Conservation (phyloP, 2,113 vertebrate species). For the Ranitomeya variabilis region DNA sequence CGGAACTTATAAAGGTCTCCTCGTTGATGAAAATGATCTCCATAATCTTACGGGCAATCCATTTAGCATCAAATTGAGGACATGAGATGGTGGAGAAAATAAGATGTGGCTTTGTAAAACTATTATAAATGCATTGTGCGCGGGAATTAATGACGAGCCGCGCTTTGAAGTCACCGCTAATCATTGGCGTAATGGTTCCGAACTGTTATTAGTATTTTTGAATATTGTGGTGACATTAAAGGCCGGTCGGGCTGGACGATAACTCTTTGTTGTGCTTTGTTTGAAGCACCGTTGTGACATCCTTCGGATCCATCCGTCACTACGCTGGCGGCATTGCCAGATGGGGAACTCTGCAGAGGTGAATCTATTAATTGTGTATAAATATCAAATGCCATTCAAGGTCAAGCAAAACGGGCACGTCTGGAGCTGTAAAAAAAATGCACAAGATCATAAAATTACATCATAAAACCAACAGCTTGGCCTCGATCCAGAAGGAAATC, state of each 20-base stretch:
- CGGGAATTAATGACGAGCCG: constrained; percentile 1
- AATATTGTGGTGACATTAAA: constrained; percentile 23
- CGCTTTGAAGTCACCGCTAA: background rate
- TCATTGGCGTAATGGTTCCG: constrained; percentile 34
- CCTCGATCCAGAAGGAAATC: constrained; percentile 64
- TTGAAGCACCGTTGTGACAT: constrained; percentile 55
- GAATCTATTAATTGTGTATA: constrained; percentile 60
- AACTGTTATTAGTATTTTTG: background rate
- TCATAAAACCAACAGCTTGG: constrained; percentile 61
- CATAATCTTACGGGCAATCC: constrained; percentile 17
- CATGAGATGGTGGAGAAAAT: background rate
- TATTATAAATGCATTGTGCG: constrained; percentile 22
- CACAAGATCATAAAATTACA: constrained; percentile 67
- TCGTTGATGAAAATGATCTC: constrained; percentile 29
- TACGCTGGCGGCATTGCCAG: constrained; percentile 26
- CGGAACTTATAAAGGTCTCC: background rate
- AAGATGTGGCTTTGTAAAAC: constrained; percentile 33
- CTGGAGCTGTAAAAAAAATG: constrained; percentile 62
- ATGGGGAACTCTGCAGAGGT: constrained; percentile 54
- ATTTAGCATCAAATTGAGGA: constrained; percentile 40
- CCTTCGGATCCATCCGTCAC: constrained; percentile 46
- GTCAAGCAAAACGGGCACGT: constrained; percentile 61
- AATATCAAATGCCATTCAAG: constrained; percentile 65
- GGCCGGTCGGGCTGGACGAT: background rate
- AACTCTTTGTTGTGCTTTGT: constrained; percentile 47